phyloP scores from a whole-genome alignment of 1,140 invertebrate species.

The Cotesia typhae region DNA sequence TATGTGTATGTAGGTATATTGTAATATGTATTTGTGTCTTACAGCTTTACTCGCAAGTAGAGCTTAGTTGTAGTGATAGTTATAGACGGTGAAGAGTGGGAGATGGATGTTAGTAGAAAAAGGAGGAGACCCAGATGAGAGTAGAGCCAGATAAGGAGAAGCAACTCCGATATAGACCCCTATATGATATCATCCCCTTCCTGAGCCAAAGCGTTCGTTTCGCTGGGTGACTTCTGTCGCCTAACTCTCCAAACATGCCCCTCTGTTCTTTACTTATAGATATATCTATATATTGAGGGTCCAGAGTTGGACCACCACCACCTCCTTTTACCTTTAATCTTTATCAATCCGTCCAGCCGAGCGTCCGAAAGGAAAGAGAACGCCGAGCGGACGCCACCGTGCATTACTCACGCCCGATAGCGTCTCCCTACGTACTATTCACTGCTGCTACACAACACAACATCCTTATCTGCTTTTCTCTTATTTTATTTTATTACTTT shows the following conservation, averaged over 20 bases:
- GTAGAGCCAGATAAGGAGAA: neutral
- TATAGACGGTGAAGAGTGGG: neutral
- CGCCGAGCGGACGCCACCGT: constrained; percentile 58
- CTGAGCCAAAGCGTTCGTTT: constrained; percentile 53
- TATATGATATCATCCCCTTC: constrained; percentile 62
- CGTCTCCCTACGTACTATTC: constrained; percentile 39
- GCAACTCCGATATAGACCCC: constrained; percentile 45
- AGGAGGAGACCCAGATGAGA: neutral
- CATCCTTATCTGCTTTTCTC: constrained; percentile 25
- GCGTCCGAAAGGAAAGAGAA: constrained; percentile 47
- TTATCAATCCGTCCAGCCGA: constrained; percentile 64
- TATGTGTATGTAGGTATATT: neutral
- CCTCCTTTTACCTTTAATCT: constrained; percentile 66
- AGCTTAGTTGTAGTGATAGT: constrained; percentile 35
- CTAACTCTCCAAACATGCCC: constrained; percentile 59
- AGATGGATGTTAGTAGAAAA: neutral
- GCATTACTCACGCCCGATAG: constrained; percentile 65
- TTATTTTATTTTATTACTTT: constrained; percentile 20
- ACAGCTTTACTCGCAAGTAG: constrained; percentile 46
- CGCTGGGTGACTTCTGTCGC: constrained; percentile 66
- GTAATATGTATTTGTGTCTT: constrained; percentile 45
- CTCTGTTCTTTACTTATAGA: constrained; percentile 1
- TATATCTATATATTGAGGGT: neutral
- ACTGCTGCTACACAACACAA: neutral
- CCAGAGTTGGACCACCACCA: constrained; percentile 44